phyloP scores from a whole-genome alignment of 2,113 vertebrate species.

The Anser brachyrhynchus region DNA sequence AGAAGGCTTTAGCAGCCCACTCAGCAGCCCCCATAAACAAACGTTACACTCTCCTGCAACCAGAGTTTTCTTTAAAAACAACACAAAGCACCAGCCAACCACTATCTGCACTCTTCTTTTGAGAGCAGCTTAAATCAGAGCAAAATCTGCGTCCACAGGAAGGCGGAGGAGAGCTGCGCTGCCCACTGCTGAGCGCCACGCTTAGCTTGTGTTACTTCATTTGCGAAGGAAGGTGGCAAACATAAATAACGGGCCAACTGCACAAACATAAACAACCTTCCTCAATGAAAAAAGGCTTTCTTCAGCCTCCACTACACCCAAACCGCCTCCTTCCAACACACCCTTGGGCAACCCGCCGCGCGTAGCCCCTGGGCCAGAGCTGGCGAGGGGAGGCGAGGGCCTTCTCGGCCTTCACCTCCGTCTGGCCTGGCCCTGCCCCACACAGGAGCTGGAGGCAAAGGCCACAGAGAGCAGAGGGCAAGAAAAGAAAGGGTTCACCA shows the following conservation, averaged over 20 bases:
- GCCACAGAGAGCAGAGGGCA: slow-evolving; percentile 40
- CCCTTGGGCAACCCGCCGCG: slow-evolving; percentile 8
- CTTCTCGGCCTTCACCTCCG: slow-evolving; percentile 12
- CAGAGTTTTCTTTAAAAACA: neutral
- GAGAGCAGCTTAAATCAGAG: neutral
- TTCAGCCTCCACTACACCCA: neutral
- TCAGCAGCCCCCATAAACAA: neutral
- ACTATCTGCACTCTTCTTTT: neutral
- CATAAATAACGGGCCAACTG: slow-evolving; percentile 15
- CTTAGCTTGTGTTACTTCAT: neutral
- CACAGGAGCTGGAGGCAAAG: slow-evolving; percentile 50
- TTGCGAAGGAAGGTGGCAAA: neutral
- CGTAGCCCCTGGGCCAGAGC: neutral
- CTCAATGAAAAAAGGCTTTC: neutral
- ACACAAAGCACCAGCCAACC: neutral
- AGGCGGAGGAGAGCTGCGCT: neutral
- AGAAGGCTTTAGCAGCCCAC: neutral
- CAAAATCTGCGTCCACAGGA: neutral
- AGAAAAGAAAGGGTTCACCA: slow-evolving; percentile 24
- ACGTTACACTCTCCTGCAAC: neutral
- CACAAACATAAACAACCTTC: slow-evolving; percentile 26
- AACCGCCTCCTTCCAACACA: slow-evolving; percentile 1
- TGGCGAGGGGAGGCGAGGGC: slow-evolving; percentile 20
- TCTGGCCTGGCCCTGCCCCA: slow-evolving; percentile 19
- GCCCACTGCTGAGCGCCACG: fast-evolving